Evolutionary conservation across 2,113 vertebrate genomes (phyloP).

Genomic region (Sciurus niger): DNA sequence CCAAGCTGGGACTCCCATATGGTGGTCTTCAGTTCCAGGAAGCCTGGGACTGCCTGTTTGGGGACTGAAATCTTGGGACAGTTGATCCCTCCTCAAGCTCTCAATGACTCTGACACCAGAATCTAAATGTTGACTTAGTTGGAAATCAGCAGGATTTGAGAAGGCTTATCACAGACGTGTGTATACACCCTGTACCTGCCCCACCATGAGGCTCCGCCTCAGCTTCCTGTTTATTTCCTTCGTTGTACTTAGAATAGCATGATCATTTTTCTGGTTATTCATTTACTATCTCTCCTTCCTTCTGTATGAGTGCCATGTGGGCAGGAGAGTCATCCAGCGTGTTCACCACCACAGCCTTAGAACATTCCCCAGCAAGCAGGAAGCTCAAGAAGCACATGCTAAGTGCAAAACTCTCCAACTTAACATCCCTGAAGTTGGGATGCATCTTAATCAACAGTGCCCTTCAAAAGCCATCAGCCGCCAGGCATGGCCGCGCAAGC

Average conservation of each 20-base stretch:
- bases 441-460: too few relatives aligned
- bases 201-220: rapidly evolving
- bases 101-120: neutral
- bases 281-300: neutral
- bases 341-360: neutral
- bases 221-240: neutral
- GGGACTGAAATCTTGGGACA: neutral
- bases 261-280: neutral
- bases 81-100: neutral
- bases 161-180: neutral
- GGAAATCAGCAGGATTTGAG: neutral
- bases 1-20: neutral
- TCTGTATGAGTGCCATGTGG: neutral
- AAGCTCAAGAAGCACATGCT: neutral
- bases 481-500: too few relatives aligned
- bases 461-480: neutral
- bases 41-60: neutral
- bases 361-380: neutral
- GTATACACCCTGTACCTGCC: rapidly evolving
- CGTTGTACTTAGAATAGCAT: neutral
- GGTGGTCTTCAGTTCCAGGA: too few relatives aligned
- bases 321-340: neutral
- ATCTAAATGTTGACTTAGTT: neutral
- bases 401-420: neutral
- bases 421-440: neutral